Evolutionary conservation across 2,113 vertebrate species (phyloP).

Genomic region (Ursus arctos): DNA sequence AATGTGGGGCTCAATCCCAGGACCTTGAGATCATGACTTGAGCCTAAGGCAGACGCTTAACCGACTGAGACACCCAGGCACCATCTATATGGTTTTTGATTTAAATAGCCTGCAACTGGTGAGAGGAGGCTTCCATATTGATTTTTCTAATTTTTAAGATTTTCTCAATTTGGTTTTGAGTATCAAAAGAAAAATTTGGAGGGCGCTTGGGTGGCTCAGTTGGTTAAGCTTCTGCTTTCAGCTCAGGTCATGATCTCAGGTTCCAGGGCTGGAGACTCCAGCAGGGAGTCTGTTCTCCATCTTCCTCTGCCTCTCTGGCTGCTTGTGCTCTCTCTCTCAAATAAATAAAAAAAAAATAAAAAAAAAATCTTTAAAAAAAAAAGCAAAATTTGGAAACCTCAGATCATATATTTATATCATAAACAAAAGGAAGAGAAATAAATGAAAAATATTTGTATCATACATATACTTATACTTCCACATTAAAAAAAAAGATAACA

Average conservation of each 20-base stretch:
- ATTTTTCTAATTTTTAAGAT: background rate
- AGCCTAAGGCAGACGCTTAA: too few relatives aligned
- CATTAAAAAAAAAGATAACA: background rate
- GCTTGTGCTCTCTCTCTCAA: too few relatives aligned
- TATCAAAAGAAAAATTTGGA: constrained; percentile 1
- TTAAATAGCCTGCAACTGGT: background rate
- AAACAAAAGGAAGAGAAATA: background rate
- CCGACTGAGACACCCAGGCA: too few relatives aligned
- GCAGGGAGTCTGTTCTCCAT: too few relatives aligned
- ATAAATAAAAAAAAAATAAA: too few relatives aligned
- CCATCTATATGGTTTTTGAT: background rate
- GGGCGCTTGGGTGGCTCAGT: too few relatives aligned
- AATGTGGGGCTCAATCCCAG: too few relatives aligned
- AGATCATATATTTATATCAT: background rate
- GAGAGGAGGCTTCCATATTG: background rate
- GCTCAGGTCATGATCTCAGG: too few relatives aligned
- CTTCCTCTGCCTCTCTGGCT: too few relatives aligned
- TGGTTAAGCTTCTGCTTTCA: too few relatives aligned
- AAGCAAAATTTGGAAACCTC: background rate
- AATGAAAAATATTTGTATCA: background rate
- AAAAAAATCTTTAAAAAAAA: background rate
- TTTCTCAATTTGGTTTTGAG: background rate
- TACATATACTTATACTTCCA: background rate
- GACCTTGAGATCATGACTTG: too few relatives aligned
- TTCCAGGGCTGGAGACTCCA: too few relatives aligned